Conservation (phyloP, 2,888 invertebrate species). For the Strigamia transsilvanica region DNA sequence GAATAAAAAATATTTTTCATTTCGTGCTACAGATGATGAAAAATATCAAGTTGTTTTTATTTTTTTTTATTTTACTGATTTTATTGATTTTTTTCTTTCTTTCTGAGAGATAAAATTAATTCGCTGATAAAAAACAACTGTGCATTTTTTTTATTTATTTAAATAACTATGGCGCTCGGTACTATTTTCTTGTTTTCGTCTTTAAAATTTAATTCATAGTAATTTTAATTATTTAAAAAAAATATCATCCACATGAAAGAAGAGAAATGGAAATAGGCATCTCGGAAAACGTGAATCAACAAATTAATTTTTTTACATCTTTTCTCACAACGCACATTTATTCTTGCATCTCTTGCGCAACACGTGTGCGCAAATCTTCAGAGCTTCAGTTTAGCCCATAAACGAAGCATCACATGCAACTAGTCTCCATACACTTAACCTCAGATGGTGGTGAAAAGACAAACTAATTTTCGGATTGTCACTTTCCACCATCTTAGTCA, state of each 20-base stretch:
- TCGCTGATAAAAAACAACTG: no score
- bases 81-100: no score
- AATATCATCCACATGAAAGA: background rate
- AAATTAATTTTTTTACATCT: constrained; percentile 12
- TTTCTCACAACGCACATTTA: constrained; percentile 24
- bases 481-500: background rate
- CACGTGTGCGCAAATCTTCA: constrained; percentile 13
- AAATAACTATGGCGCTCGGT: no score
- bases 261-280: constrained; percentile 1
- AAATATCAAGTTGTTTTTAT: no score
- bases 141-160: no score
- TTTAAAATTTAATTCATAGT: no score
- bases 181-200: no score
- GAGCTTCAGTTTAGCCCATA: background rate
- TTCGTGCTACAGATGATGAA: no score
- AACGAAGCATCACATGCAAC: background rate
- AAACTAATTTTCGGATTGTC: constrained; percentile 25
- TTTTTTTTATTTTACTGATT: no score
- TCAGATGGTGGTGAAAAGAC: background rate
- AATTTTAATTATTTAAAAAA: no score
- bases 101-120: no score
- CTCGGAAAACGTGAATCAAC: constrained; percentile 28
- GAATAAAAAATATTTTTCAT: background rate
- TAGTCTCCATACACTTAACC: background rate
- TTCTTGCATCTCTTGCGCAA: constrained; percentile 31